A percentile compares a stretch with the other conserved stretches of the same genome.
Evolutionary conservation across 2,888 invertebrate genomes (phyloP).

Genomic region (Zootermopsis nevadensis): DNA sequence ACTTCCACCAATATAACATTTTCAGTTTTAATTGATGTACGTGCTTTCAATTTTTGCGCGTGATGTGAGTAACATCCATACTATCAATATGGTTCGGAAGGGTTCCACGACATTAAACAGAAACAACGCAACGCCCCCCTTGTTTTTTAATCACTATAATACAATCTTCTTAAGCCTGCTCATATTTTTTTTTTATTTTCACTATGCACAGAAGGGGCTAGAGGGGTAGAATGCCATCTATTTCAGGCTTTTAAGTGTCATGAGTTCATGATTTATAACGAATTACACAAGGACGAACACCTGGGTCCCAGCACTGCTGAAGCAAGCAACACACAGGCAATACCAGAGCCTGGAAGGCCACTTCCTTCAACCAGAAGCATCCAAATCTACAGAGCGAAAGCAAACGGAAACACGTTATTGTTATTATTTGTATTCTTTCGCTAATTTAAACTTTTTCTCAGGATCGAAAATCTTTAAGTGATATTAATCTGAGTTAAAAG

Average conservation of each 20-base stretch:
- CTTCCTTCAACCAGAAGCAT: constrained; percentile 7
- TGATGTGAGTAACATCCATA: not conserved
- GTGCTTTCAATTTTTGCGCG: not conserved
- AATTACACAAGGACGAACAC: constrained; percentile 50
- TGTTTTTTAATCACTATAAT: constrained; percentile 20
- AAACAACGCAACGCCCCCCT: too few species aligned
- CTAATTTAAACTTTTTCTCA: too few species aligned
- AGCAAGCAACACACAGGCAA: constrained; percentile 10
- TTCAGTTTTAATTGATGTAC: not conserved
- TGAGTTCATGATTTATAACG: constrained; percentile 53
- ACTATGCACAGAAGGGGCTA: not conserved
- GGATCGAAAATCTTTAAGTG: too few species aligned
- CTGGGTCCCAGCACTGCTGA: constrained; percentile 47
- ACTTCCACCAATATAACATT: not conserved
- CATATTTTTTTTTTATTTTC: constrained; percentile 34
- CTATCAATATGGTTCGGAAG: not conserved
- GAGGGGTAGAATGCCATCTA: constrained; percentile 44
- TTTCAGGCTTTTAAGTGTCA: constrained; percentile 52
- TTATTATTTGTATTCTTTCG: too few species aligned
- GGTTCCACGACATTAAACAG: not conserved
- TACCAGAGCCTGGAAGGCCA: constrained; percentile 13
- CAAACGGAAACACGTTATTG: too few species aligned
- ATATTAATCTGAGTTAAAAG: too few species aligned
- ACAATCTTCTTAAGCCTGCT: not conserved
- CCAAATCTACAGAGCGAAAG: too few species aligned